Evolutionary conservation across 37 sponge, comb jelly and placozoan species (phyloP), one percentile per base, ranked within the genome.

Genomic region (Hormiphora californensis): DNA sequence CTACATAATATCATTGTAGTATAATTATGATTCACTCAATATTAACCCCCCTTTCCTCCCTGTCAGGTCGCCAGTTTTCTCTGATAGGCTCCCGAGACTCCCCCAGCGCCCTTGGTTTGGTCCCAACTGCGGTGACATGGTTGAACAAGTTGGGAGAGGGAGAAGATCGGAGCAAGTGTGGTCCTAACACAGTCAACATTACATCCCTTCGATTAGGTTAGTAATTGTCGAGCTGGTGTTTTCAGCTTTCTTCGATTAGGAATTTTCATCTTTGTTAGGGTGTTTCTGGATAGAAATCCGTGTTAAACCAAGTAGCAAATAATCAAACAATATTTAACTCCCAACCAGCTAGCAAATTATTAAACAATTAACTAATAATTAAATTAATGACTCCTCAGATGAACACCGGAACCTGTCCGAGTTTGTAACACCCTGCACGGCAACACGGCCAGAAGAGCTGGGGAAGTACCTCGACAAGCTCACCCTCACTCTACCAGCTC

Each of bases 141-240:
- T 33, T 73, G 38, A 73, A 73, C 81, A 73, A 73, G 46, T 46
- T 73, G 41, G 81, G 81, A 33, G 81, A 73, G 25, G n/a, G n/a
- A n/a, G 81, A 73, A n/a, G 81, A 73, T 17, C 12, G 81, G 44
- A 73, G 81, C 81, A 73, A 73, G 81, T 73, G 81, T 33, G 81
- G 81, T 21, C 81, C 81, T 40, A 73, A 73, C 81, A 41, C 81
- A 8, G 81, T 73, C 9, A 43, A 73, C 46, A 36, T 73, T 25
- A 73, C 81, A 43, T 73, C 81, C 9, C 81, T 73, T 40, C 3
- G 81, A 73, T 3, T 73, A 36, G 68, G 36, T 65, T 8, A 65
- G 68, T 25, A 7, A n/a, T n/a, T n/a, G n/a, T n/a, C n/a, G n/a
- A n/a, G n/a, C n/a, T n/a, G n/a, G n/a, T n/a, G n/a, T n/a, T n/a